Percentiles rank a stretch among this genome's conserved stretches.
These are phyloP conservation scores for Mus pahari DNA, from an alignment of 2,113 vertebrate genomes.

Conservation along the genomic window DNA sequence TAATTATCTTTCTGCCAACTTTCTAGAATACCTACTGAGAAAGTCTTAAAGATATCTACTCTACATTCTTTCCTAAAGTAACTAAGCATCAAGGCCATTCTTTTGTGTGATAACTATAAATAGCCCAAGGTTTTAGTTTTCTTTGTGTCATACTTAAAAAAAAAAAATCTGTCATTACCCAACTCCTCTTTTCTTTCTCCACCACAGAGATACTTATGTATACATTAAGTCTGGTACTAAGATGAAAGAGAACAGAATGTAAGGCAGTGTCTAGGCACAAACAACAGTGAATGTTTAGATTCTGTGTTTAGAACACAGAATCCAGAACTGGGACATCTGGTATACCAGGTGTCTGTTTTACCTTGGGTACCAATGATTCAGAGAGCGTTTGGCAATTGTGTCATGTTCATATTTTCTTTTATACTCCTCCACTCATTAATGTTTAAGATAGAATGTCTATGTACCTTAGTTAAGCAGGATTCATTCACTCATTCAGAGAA, in stretches of 20 bases:
- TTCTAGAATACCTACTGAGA: constrained; percentile 37
- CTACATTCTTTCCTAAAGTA: constrained; percentile 54
- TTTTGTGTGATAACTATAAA: constrained; percentile 41
- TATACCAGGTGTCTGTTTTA: constrained; percentile 58
- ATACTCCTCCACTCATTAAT: background rate
- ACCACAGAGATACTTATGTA: constrained; percentile 14
- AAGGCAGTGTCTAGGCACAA: background rate
- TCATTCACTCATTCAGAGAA: constrained; percentile 48
- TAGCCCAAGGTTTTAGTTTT: background rate
- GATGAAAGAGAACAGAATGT: constrained; percentile 34
- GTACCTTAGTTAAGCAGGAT: constrained; percentile 40
- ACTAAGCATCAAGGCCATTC: background rate
- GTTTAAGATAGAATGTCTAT: constrained; percentile 26
- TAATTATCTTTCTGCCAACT: constrained; percentile 21
- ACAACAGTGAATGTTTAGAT: background rate
- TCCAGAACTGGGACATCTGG: constrained; percentile 42
- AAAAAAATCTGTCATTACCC: constrained; percentile 42
- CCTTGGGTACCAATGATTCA: constrained; percentile 48
- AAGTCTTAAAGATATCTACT: constrained; percentile 41
- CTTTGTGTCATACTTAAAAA: background rate
- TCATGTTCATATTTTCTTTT: constrained; percentile 45
- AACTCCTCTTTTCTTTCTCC: constrained; percentile 29
- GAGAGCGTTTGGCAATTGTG: constrained; percentile 18
- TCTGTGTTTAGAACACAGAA: constrained; percentile 12
- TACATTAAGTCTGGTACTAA: constrained; percentile 48